These are phyloP conservation scores for Pterophyllum scalare DNA, from an alignment of 2,113 vertebrate genomes.

Conservation along the genomic window DNA sequence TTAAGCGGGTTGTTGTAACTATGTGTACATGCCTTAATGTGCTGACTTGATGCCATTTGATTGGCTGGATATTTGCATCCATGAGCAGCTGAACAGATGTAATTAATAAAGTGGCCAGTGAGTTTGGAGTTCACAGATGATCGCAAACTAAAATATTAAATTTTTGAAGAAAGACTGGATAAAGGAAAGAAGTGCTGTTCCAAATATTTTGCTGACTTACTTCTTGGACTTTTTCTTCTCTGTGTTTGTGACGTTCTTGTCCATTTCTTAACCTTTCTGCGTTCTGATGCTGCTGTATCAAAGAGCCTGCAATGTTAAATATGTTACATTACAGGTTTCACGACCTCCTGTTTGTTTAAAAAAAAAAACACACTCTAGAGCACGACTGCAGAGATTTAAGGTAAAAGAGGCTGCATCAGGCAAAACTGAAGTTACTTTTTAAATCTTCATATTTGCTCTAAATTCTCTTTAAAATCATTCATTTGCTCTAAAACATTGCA, in stretches of 20 bases:
- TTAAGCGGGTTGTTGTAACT: neutral
- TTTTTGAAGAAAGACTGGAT: neutral
- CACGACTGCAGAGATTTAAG: neutral
- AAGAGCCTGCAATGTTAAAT: neutral
- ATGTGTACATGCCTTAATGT: neutral
- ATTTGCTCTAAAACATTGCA: too few species aligned
- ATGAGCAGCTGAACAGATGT: neutral
- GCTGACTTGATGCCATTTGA: neutral
- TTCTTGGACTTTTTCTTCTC: neutral
- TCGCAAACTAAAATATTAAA: neutral
- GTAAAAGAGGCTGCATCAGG: neutral
- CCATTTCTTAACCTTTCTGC: slow-evolving; percentile 24
- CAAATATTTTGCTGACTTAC: neutral
- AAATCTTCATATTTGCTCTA: neutral
- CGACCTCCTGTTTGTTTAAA: neutral
- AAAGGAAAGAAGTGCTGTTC: too few species aligned
- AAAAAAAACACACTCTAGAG: neutral
- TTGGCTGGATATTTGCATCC: neutral
- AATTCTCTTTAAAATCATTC: too few species aligned
- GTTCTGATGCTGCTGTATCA: slow-evolving; percentile 18
- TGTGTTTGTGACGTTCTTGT: neutral
- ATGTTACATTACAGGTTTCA: neutral
- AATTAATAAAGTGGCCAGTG: neutral
- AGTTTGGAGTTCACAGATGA: neutral
- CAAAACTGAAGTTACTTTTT: neutral